Base-by-base conservation (phyloP, 2,888 invertebrate species). In the Harmothoe impar region DNA sequence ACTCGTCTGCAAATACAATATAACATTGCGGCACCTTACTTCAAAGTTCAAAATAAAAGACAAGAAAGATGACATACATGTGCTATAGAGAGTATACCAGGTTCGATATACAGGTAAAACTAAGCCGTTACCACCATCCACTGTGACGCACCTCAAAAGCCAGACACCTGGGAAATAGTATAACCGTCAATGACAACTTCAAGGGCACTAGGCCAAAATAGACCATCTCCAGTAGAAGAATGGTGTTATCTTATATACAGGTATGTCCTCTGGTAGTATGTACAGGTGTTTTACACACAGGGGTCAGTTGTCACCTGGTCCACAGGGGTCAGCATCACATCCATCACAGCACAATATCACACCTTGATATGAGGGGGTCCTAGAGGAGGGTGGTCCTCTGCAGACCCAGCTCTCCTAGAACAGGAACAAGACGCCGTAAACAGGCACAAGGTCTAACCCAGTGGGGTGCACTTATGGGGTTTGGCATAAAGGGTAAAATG, bases 311-410 rank as follows among this genome's bases (percentile, higher is more conserved):
- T 72, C 25, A 72, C 72, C 72, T 72, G 72, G 81, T 43, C n/a
- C n/a, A 81, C 81, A 81, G 35, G 35, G 43, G 81, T 81, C 20
- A 25, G 33, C 81, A 54, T 54, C 29, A 86, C 54, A 86, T 31
- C 56, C 29, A 86, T 86, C 86, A 86, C 86, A 86, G 86, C 86
- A 86, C 86, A 86, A 86, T 86, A 86, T 86, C 86, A 86, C 86
- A 86, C 86, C 86, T 86, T 86, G 86, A 86, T 86, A 86, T 86
- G 52, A 25, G 85, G 54, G 31, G 52, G 20, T 84, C 84, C 43
- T 35, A 72, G 31, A 29, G 29, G 3, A 15, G 5, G 25, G 3
- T 72, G 72, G 43, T 3, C 43, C 43, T 10, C 43, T 43, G 3
- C 43, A 3, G 43, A 7, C 43, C 10, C 43, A 10, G 43, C 43